phyloP scores from a whole-genome alignment of 1,140 invertebrate species.

The Steinernema khuongi region DNA sequence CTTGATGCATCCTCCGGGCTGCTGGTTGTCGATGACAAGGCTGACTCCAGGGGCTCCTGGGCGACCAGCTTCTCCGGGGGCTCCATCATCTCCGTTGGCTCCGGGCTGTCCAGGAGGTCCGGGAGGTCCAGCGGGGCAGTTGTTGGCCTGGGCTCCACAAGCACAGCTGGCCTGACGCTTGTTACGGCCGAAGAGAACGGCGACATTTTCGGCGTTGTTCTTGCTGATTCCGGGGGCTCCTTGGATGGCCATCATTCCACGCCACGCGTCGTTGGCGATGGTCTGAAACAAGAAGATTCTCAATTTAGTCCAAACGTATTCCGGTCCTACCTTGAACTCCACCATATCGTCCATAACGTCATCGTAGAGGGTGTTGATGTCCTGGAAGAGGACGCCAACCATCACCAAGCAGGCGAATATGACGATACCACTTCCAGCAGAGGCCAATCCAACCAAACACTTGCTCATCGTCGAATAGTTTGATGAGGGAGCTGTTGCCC shows the following conservation, averaged over 20 bases:
- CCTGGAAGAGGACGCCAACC: conserved; percentile 26
- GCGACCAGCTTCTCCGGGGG: conserved; percentile 19
- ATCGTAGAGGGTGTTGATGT: conserved; percentile 34
- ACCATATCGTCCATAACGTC: no score
- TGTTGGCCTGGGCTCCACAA: conserved; percentile 22
- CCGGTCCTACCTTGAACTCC: conserved; percentile 27
- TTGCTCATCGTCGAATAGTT: background rate
- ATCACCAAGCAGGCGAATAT: conserved; percentile 20
- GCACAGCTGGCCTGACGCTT: conserved; percentile 31
- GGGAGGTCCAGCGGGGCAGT: conserved; percentile 35
- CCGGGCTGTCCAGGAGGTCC: conserved; percentile 27
- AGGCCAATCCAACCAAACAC: background rate
- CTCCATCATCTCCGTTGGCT: conserved; percentile 28
- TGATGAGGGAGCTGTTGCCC: background rate
- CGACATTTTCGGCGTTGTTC: background rate
- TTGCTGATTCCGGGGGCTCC: background rate
- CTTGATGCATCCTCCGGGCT: conserved; percentile 20
- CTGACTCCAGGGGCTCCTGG: conserved; percentile 19
- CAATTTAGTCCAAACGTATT: background rate
- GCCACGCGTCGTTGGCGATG: conserved; percentile 35
- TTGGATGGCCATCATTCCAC: conserved; percentile 22
- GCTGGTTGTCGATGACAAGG: conserved; percentile 12
- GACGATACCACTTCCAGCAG: conserved; percentile 12
- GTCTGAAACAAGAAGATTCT: background rate
- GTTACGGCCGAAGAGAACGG: conserved; percentile 28